Evolutionary conservation across 2,113 vertebrate genomes (phyloP).

Genomic region (Budorcas taxicolor): DNA sequence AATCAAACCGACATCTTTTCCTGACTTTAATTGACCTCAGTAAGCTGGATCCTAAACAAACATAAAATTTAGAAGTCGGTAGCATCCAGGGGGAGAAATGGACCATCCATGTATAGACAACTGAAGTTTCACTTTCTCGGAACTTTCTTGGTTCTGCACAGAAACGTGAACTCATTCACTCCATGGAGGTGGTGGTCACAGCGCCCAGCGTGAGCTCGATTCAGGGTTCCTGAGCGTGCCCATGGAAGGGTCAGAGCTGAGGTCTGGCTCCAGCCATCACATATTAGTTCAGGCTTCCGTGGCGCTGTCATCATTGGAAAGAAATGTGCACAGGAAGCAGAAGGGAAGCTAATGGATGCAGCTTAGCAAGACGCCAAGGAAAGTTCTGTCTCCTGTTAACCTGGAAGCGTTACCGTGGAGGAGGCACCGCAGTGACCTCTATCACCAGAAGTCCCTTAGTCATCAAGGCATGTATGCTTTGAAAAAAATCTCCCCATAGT

Average conservation of each 20-base stretch:
- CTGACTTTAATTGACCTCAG: slow-evolving; percentile 74
- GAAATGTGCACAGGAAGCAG: background rate
- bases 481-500: background rate
- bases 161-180: background rate
- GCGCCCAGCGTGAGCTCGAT: rapidly evolving
- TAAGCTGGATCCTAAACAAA: slow-evolving; percentile 58
- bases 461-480: background rate
- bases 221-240: background rate
- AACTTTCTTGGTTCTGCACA: background rate
- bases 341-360: background rate
- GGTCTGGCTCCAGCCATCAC: background rate
- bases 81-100: background rate
- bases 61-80: slow-evolving; percentile 51
- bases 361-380: background rate
- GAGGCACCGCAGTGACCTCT: background rate
- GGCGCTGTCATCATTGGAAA: background rate
- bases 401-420: background rate
- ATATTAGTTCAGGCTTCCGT: background rate
- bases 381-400: background rate
- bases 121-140: background rate
- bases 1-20: slow-evolving; percentile 71
- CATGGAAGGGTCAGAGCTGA: background rate
- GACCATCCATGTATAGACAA: background rate
- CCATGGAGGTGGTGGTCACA: rapidly evolving
- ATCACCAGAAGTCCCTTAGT: background rate